Evolutionary conservation across 2,888 invertebrate genomes (phyloP), one percentile per base, ranked within the genome.

Genomic region (Margaritifera margaritifera): DNA sequence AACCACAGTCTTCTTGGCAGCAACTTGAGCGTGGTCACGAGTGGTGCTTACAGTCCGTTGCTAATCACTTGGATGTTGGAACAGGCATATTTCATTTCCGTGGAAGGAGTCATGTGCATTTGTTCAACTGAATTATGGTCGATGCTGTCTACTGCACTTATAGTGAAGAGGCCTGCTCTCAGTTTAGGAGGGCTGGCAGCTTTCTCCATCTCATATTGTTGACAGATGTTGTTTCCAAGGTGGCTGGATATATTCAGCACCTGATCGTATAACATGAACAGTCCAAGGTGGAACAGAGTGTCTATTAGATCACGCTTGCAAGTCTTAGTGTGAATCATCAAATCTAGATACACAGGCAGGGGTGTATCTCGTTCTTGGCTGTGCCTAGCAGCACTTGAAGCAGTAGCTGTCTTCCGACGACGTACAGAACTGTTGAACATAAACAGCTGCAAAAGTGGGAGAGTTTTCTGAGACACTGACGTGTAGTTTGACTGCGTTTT

Each of bases 91-190:
- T 22, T 67, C 68, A 19, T 75, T 77, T 5, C 77, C 77, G 68
- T 78, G 75, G 25, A 79, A 73, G n/a, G 77, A 71, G 20, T 61
- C 66, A 19, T 64, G 50, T 57, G 79, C 73, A n/a, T 71, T 72
- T 4, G 69, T 65, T n/a, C 79, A 75, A 25, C 57, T 74, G 6
- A 69, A 60, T 79, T 74, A 59, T 78, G 74, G 55, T 79, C 75
- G 42, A 78, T 78, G 31, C 76, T 79, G 55, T 79, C 78, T 18
- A 77, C 65, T 22, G 74, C 76, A 20, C 62, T 65, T 27, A 71
- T 71, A 18, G 74, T 77, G 60, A 78, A 76, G 18, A 75, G n/a
- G 57, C 71, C 67, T 31, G 42, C 57, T 57, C 63, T 57, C 5
- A 77, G 70, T 22, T 68, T 61, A 18, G 64, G 24, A 3, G 78